A percentile compares a stretch with the other conserved stretches of the same genome.
Conservation (phyloP, 1,140 invertebrate genomes). For the Spodoptera litura region DNA sequence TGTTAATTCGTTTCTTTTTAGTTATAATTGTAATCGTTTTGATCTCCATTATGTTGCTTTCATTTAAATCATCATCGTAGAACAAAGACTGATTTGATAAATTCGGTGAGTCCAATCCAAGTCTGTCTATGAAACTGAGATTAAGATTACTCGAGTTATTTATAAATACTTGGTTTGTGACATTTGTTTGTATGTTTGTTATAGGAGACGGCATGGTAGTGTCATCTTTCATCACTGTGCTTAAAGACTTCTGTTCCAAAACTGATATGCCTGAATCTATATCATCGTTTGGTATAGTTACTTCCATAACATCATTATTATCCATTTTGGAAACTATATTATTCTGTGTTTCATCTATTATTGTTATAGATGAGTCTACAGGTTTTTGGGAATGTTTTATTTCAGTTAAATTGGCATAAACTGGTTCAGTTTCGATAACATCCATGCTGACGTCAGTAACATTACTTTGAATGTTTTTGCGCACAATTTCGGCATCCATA, state of each 20-base stretch:
- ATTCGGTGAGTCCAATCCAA: conserved; percentile 77
- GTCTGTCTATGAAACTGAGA: conserved; percentile 83
- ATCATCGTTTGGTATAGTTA: conserved; percentile 42
- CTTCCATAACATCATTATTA: conserved; percentile 30
- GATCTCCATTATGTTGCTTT: conserved; percentile 86
- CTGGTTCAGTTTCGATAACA: conserved; percentile 57
- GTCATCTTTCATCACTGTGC: conserved; percentile 54
- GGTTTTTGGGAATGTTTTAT: conserved; percentile 37
- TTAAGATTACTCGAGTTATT: conserved; percentile 77
- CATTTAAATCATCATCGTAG: conserved; percentile 84
- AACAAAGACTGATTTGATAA: conserved; percentile 77
- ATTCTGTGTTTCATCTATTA: conserved; percentile 4
- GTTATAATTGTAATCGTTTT: conserved; percentile 85
- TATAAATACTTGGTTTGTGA: conserved; percentile 76
- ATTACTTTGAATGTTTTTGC: conserved; percentile 68
- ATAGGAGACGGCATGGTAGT: conserved; percentile 64
- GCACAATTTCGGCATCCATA: conserved; percentile 69
- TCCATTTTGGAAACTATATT: background rate
- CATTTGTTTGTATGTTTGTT: conserved; percentile 71
- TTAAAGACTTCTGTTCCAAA: conserved; percentile 67
- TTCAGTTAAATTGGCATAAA: conserved; percentile 73
- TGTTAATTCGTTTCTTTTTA: conserved; percentile 71
- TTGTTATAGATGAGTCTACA: conserved; percentile 33
- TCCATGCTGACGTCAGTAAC: background rate
- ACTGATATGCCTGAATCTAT: conserved; percentile 75